Conservation (phyloP, 2,888 invertebrate genomes). For the Dynastes maya region DNA sequence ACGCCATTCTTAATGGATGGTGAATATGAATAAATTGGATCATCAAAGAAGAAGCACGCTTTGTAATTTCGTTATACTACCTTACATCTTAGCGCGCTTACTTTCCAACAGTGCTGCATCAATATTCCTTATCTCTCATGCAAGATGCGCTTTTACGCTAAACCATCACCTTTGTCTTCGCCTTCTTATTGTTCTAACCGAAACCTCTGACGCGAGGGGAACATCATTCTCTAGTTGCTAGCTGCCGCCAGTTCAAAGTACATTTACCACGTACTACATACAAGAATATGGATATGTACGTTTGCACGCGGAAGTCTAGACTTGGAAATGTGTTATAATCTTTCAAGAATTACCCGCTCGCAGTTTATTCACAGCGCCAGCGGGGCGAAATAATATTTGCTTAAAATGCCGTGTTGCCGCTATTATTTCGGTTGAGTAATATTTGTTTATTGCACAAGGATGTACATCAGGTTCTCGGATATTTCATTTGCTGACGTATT, state of each 20-base stretch:
- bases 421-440: not conserved
- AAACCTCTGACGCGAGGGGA: not conserved
- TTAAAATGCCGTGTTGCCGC: not conserved
- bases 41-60: too few species aligned
- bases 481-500: not conserved
- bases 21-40: too few species aligned
- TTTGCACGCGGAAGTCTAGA: constrained; percentile 33
- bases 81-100: not conserved
- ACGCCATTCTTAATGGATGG: too few species aligned
- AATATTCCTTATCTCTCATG: not conserved
- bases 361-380: not conserved
- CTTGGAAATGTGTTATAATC: constrained; percentile 46
- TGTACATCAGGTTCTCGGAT: not conserved
- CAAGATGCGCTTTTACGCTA: not conserved
- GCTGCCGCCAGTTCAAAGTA: too few species aligned
- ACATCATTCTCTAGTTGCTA: too few species aligned
- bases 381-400: constrained; percentile 14
- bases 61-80: not conserved
- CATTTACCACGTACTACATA: not conserved
- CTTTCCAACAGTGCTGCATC: not conserved
- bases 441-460: not conserved
- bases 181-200: constrained; percentile 25
- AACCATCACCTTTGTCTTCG: not conserved
- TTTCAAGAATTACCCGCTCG: constrained; percentile 14
- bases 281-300: constrained; percentile 9